Base-by-base conservation (phyloP, 1,140 invertebrate genomes). In the Atta texana region DNA sequence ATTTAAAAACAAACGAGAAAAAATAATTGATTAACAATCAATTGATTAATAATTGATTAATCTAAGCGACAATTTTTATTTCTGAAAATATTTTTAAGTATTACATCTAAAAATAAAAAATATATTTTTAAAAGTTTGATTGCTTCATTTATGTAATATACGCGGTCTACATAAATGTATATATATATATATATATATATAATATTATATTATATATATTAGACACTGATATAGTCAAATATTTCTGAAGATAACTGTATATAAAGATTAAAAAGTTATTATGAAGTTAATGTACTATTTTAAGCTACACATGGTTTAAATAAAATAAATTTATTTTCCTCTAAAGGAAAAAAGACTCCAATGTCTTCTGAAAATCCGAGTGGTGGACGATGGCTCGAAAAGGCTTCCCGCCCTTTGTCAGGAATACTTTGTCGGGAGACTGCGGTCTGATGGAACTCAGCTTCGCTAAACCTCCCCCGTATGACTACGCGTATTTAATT, bases 371-470 rank as follows among this genome's bases (percentile, higher is more conserved):
- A 90, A 90, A 87, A 91, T 85, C 85, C 69, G 44, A 57, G 59
- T 64, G 85, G 63, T 28, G 68, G 78, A 89, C 81, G 85, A 84
- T 84, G 89, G 86, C 64, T 74, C 64, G 82, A 81, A 87, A 85
- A 76, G 71, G 90, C 75, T 87, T 86, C 72, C 39, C 72, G 84
- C 88, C 92, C 93, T 93, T 94, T 93, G 93, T 94, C 91, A 80
- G 69, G 87, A 93, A 94, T 94, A 94, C 92, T 93, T 93, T 91
- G 92, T 87, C 80, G 90, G 88, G 90, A 91, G 92, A 92, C 92
- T 94, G 93, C 85, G 93, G 93, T 94, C 92, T 91, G 92, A 93
- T 90, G 91, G 92, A 90, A 93, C 92, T 92, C 89, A 87, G 64
- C 81, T 80, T 28, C 74, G 88, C 87, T 89, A 85, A 91, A 87